Conservation (phyloP, 1,140 invertebrate species). For the Diabrotica undecimpunctata region DNA sequence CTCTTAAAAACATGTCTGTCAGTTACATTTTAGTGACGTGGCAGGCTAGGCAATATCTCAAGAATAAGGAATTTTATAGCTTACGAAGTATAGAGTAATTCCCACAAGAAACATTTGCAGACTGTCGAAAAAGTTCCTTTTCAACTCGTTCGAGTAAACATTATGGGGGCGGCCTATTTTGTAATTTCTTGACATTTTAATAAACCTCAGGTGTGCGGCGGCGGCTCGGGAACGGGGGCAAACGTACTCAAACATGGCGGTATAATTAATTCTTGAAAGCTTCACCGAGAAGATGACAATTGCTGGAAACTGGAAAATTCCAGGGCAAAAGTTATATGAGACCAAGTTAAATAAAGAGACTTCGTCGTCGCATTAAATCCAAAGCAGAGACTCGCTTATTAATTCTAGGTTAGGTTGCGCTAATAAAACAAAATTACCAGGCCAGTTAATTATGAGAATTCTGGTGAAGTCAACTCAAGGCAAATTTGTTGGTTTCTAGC, state of each 20-base stretch:
- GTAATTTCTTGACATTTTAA: not conserved
- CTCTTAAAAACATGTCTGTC: too few species aligned
- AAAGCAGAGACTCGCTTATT: slow-evolving; percentile 4
- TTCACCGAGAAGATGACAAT: slow-evolving; percentile 6
- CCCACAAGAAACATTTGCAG: too few species aligned
- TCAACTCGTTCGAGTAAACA: too few species aligned
- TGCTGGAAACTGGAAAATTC: slow-evolving; percentile 7
- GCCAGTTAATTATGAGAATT: slow-evolving; percentile 5
- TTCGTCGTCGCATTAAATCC: slow-evolving; percentile 9
- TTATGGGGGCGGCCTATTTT: not conserved
- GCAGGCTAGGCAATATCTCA: too few species aligned
- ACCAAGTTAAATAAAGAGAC: slow-evolving; percentile 11
- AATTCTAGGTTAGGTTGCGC: slow-evolving; percentile 4
- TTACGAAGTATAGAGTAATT: too few species aligned
- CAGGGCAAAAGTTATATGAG: slow-evolving; percentile 8
- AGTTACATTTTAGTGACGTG: too few species aligned
- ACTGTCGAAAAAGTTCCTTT: too few species aligned
- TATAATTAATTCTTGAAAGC: slow-evolving; percentile 4
- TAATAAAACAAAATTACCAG: slow-evolving; percentile 12
- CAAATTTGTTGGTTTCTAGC: not conserved
- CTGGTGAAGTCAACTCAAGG: not conserved
- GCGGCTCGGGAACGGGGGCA: not conserved
- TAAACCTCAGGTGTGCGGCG: not conserved
- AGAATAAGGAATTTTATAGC: too few species aligned
- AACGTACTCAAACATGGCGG: not conserved